phyloP scores from a whole-genome alignment of 2,888 invertebrate genomes.

The Amphipyra tragopoginis region DNA sequence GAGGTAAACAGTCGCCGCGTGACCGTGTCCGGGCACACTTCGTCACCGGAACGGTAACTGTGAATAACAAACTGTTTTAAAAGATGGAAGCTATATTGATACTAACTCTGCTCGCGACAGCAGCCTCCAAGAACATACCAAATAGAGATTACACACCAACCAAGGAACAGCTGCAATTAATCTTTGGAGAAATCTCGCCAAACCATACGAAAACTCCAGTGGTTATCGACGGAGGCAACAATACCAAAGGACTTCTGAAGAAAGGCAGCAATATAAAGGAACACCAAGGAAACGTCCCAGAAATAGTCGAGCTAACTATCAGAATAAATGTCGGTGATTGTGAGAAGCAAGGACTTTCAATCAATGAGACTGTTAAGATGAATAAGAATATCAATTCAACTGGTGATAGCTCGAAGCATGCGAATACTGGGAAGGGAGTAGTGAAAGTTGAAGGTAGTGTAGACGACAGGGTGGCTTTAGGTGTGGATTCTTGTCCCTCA shows the following conservation, averaged over 20 bases:
- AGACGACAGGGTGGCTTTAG: slow-evolving; percentile 22
- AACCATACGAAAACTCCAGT: not conserved
- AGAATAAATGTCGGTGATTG: slow-evolving; percentile 9
- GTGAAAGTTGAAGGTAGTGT: not conserved
- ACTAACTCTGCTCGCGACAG: slow-evolving; percentile 11
- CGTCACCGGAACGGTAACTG: not conserved
- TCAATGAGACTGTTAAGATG: not conserved
- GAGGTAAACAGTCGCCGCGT: slow-evolving; percentile 19
- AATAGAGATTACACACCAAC: slow-evolving; percentile 8
- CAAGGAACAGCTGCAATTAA: slow-evolving; percentile 8
- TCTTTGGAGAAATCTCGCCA: slow-evolving; percentile 12
- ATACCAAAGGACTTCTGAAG: slow-evolving; percentile 1
- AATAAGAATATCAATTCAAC: not conserved
- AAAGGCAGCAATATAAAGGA: slow-evolving; percentile 2
- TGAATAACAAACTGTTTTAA: not conserved
- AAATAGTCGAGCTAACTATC: slow-evolving; percentile 6
- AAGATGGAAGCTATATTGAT: slow-evolving; percentile 26
- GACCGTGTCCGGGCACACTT: slow-evolving; percentile 29
- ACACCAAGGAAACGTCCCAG: not conserved
- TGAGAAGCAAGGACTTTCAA: not conserved
- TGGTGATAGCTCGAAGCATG: not conserved
- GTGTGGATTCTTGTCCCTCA: not conserved
- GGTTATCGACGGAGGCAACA: not conserved
- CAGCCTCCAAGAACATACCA: slow-evolving; percentile 7
- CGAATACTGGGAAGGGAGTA: not conserved